Evolutionary conservation across 1,140 invertebrate species (phyloP).

Genomic region (Lepidostoma basale): DNA sequence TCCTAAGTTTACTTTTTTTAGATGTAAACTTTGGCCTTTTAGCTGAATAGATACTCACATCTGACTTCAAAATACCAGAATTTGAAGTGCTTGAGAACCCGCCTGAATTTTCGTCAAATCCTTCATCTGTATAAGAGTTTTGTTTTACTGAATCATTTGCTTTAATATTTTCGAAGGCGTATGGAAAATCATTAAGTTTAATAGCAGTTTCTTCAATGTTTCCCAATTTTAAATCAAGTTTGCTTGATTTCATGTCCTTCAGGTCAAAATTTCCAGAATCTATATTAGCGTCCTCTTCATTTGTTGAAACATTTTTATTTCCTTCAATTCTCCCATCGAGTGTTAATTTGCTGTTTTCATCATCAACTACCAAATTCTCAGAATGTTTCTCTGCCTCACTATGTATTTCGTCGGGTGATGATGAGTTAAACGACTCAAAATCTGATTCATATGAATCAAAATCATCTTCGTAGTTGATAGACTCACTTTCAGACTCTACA

Average conservation of each 20-base stretch:
- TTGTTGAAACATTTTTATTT: slow-evolving; percentile 21
- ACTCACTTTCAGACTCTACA: slow-evolving; percentile 1
- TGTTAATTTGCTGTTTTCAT: not conserved
- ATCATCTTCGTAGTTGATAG: slow-evolving; percentile 62
- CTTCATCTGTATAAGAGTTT: slow-evolving; percentile 68
- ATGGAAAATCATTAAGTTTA: slow-evolving; percentile 16
- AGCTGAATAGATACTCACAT: not conserved
- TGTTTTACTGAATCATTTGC: slow-evolving; percentile 50
- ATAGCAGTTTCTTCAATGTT: slow-evolving; percentile 23
- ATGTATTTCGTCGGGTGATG: slow-evolving; percentile 1
- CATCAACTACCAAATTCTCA: not conserved
- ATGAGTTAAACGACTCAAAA: slow-evolving; percentile 60
- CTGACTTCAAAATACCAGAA: not conserved
- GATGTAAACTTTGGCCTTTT: not conserved
- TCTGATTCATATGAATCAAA: slow-evolving; percentile 67
- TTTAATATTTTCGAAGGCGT: slow-evolving; percentile 14
- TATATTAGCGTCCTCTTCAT: slow-evolving; percentile 67
- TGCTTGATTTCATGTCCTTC: slow-evolving; percentile 13
- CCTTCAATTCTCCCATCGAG: slow-evolving; percentile 16
- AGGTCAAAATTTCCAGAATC: slow-evolving; percentile 72
- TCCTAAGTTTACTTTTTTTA: not conserved
- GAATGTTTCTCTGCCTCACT: not conserved
- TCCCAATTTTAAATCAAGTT: slow-evolving; percentile 22
- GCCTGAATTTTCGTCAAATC: slow-evolving; percentile 66
- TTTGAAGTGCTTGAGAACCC: slow-evolving; percentile 45